Base-by-base conservation (phyloP, 1,140 invertebrate species). In the Hycleus cichorii region DNA sequence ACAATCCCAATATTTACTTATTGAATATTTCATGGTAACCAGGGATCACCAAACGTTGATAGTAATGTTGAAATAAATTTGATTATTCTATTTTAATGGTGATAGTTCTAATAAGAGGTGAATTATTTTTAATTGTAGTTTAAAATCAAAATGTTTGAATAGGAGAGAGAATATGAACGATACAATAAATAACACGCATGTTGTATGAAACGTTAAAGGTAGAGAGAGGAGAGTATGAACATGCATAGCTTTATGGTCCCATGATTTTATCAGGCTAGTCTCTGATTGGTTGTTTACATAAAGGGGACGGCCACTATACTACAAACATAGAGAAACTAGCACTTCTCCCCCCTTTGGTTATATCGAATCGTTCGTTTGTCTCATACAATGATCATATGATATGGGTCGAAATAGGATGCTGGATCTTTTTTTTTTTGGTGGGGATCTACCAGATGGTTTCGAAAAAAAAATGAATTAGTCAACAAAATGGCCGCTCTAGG, bases 261-360 rank as follows among this genome's bases (percentile, higher is more conserved):
- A 70, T 71, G 71, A 72, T 71, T 72, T 72, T 72, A 72, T 72
- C 71, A 69, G 64, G 62, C 69, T 57, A 64, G 62, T 64, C 67
- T 62, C 68, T 71, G 71, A 72, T 72, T 72, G 71, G 71, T 71
- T 72, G 65, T 72, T 71, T 72, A 71, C 69, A 61, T 57, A 72
- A 63, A 59, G 59, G 62, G 70, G 69, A 70, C 66, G 67, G 62
- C 56, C 64, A 58, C 53, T 60, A 32, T 7, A 32, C 32, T 32
- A 32, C 32, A 32, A 32, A 32, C 32, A 32, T 32, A 32, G 4
- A 32, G 32, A 32, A 32, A 32, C 32, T 32, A 32, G 32, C 7
- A 32, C 18, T 32, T 32, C 32, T 7, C 32, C 32, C 7, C 32
- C 7, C 32, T 32, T 7, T 32, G 18, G 18, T 18, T 18, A 18